Evolutionary conservation across 2,797 vertebrate genomes (phyloP).

Genomic region (Pipistrellus pygmaeus): DNA sequence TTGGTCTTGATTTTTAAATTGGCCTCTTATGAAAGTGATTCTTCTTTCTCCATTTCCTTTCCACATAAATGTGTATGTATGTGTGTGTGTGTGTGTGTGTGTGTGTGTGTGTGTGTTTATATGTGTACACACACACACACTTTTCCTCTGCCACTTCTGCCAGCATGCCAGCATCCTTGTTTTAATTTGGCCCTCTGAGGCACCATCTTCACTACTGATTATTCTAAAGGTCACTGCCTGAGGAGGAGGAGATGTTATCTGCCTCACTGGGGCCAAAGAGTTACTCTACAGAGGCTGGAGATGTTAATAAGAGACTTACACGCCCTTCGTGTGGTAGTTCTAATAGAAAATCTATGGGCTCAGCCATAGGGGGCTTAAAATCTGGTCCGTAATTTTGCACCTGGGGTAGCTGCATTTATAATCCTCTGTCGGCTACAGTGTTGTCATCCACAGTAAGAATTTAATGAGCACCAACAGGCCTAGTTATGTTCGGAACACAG

Average conservation of each 20-base stretch:
- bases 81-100: neutral
- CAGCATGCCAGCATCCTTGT: neutral
- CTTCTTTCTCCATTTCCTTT: neutral
- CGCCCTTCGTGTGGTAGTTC: neutral
- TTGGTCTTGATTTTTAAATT: constrained; percentile 54
- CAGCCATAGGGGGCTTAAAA: constrained; percentile 5
- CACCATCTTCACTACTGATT: neutral
- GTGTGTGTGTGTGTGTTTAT: neutral
- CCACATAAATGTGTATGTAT: neutral
- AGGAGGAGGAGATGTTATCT: neutral
- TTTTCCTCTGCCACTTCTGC: neutral
- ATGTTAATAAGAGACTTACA: neutral
- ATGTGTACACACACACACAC: neutral
- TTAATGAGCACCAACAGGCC: constrained; percentile 64
- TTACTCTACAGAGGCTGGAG: neutral
- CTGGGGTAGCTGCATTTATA: constrained; percentile 23
- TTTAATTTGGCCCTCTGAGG: neutral
- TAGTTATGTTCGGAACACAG: neutral
- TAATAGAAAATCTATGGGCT: constrained; percentile 23
- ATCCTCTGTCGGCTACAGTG: neutral
- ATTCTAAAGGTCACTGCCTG: neutral
- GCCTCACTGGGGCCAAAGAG: neutral
- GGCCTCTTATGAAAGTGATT: neutral
- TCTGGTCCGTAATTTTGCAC: constrained; percentile 53
- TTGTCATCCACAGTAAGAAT: constrained; percentile 63